Evolutionary conservation across 92 coral and sea anemone species (phyloP), one percentile per base, ranked within the genome.

Genomic region (Bergia puertoricense): DNA sequence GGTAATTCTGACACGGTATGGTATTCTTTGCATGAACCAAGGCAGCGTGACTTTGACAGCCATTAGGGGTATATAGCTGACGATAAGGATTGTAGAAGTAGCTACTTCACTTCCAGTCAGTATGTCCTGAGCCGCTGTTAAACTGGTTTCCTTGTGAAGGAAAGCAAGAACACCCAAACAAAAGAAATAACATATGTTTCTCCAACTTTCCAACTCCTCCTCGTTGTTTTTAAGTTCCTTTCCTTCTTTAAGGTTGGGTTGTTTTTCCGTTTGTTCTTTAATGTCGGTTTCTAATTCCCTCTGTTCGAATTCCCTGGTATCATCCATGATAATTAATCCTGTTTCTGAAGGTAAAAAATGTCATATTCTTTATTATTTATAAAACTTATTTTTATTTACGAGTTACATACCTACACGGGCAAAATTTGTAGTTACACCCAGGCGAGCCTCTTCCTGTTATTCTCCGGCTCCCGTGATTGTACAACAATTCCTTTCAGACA

Each of bases 81-180:
- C 87, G 20, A 84, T 50, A 40, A 84, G 87, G 22, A 84, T 45
- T 14, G 66, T 46, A 1, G 87, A 84, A 16, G 87, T 84, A 0
- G 87, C 78, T 6, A 84, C 15, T 37, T 71, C 87, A 84, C 87
- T 84, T 84, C 87, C 87, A 1, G 77, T 50, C 8, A 84, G 57
- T 8, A 84, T 84, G 48, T 84, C 87, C 14, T 84, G 87, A 46
- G 87, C 68, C 46, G 87, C 87, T 46, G 77, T 73, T 30, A 84
- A 43, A 36, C 78, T 51, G 15, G 77, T 43, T 71, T 84, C 87
- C 13, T 45, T 69, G 74, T 84, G 87, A 38, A 84, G 65, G 79
- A 45, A 69, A 14, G 67, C n/a, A 3, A 84, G n/a, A 43, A 84
- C 8, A 2, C 87, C 87, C 4, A 84, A 46, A 37, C 30, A 71